phyloP scores from a whole-genome alignment of 2,113 vertebrate species.

The Brachypodius melanocephalos region DNA sequence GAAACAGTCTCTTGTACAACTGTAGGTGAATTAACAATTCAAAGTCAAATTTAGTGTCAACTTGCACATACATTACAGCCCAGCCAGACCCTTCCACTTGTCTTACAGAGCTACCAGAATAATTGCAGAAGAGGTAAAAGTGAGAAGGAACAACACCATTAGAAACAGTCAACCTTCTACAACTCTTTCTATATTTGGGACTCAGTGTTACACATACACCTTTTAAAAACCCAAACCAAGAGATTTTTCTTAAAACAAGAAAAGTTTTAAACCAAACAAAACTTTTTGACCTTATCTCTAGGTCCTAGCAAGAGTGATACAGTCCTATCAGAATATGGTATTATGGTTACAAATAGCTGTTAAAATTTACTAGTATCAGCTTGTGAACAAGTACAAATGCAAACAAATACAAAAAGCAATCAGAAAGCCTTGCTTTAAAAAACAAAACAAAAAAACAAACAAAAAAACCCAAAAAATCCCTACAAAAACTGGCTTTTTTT shows the following conservation, averaged over 20 bases:
- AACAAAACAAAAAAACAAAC: not conserved
- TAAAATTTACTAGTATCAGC: not conserved
- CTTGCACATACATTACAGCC: not conserved
- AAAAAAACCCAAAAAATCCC: too few species aligned
- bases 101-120: not conserved
- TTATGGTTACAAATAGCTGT: not conserved
- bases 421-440: not conserved
- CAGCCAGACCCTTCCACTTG: not conserved
- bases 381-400: not conserved
- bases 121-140: not conserved
- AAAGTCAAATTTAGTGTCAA: not conserved
- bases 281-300: not conserved
- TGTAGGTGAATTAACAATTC: not conserved
- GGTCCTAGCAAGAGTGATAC: not conserved
- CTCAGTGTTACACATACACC: not conserved
- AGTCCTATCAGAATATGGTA: not conserved
- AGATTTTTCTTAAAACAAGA: not conserved
- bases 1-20: not conserved
- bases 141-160: not conserved
- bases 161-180: not conserved
- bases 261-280: not conserved
- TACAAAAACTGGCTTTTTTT: not conserved
- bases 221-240: not conserved
- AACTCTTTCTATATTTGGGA: not conserved
- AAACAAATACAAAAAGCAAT: not conserved